A percentile compares a stretch with the other conserved stretches of the same genome.
Conservation (phyloP, 2,888 invertebrate species). For the Amphipoea oculea region DNA sequence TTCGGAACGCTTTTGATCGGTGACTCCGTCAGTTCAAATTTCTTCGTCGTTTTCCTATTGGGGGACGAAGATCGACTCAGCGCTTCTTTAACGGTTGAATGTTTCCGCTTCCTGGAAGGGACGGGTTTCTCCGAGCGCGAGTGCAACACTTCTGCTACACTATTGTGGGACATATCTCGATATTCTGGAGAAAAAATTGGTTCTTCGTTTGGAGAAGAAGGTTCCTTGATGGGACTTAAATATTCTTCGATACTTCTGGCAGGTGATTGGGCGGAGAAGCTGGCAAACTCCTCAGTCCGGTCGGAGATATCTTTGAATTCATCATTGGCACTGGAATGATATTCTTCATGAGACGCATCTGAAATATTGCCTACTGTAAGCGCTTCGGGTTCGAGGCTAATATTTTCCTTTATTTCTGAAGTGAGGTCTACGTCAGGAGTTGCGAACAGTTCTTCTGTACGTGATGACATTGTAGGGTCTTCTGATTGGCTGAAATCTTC, state of each 20-base stretch:
- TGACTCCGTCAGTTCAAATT: constrained; percentile 78
- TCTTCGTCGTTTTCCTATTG: constrained; percentile 62
- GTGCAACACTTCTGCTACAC: background rate
- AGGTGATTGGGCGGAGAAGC: constrained; percentile 32
- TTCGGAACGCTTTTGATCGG: constrained; percentile 73
- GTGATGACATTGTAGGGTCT: constrained; percentile 51
- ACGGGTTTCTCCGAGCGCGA: background rate
- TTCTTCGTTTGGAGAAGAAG: constrained; percentile 42
- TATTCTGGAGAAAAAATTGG: constrained; percentile 41
- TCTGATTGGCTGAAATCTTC: constrained; percentile 67
- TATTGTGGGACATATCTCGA: constrained; percentile 38
- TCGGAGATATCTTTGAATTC: constrained; percentile 49
- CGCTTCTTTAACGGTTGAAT: constrained; percentile 20
- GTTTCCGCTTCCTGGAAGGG: constrained; percentile 13
- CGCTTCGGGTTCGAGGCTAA: constrained; percentile 31
- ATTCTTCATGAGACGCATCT: constrained; percentile 26
- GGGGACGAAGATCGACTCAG: constrained; percentile 76
- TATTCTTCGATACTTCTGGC: constrained; percentile 28
- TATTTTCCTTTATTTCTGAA: constrained; percentile 39
- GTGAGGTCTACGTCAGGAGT: constrained; percentile 50
- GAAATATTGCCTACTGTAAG: constrained; percentile 1
- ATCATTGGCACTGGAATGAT: constrained; percentile 23
- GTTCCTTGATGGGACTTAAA: constrained; percentile 43
- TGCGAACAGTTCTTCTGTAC: constrained; percentile 43
- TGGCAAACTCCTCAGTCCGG: constrained; percentile 35